Conservation (phyloP, 2,888 invertebrate genomes). For the Sminthurinus aureus region DNA sequence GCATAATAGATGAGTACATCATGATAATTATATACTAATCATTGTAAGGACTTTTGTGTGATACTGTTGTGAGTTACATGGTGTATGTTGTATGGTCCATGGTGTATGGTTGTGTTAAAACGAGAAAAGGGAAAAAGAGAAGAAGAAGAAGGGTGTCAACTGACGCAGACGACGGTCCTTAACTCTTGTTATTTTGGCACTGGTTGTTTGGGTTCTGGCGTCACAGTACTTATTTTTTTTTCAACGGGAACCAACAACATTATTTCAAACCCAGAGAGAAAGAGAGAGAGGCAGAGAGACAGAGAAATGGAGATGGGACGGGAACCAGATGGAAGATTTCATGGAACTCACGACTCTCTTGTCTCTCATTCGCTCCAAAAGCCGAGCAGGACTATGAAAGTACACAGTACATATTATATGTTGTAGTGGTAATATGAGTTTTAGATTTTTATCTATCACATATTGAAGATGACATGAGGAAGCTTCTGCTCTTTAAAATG, state of each 20-base stretch:
- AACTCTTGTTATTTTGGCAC: constrained; percentile 35
- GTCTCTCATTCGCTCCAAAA: too few relatives aligned
- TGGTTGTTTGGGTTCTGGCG: constrained; percentile 45
- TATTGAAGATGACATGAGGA: constrained; percentile 36
- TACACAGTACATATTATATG: too few relatives aligned
- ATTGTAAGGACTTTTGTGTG: too few relatives aligned
- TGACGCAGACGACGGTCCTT: constrained; percentile 19
- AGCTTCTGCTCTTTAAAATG: constrained; percentile 17
- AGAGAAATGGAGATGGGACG: constrained; percentile 3
- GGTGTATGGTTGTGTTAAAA: neutral
- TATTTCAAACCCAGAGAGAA: constrained; percentile 33
- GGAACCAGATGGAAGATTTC: constrained; percentile 42
- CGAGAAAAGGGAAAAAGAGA: constrained; percentile 7
- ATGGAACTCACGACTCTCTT: constrained; percentile 27
- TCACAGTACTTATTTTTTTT: constrained; percentile 44
- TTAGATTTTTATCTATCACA: constrained; percentile 39
- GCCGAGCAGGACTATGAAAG: too few relatives aligned
- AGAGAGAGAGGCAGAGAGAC: neutral
- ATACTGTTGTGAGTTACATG: neutral
- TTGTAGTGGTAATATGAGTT: neutral
- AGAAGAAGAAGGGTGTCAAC: constrained; percentile 32
- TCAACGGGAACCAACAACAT: constrained; percentile 38
- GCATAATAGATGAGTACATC: too few relatives aligned
- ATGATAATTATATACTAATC: too few relatives aligned
- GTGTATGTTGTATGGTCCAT: neutral